Evolutionary conservation across 2,113 vertebrate genomes (phyloP).

Genomic region (Harpagus bidentatus): DNA sequence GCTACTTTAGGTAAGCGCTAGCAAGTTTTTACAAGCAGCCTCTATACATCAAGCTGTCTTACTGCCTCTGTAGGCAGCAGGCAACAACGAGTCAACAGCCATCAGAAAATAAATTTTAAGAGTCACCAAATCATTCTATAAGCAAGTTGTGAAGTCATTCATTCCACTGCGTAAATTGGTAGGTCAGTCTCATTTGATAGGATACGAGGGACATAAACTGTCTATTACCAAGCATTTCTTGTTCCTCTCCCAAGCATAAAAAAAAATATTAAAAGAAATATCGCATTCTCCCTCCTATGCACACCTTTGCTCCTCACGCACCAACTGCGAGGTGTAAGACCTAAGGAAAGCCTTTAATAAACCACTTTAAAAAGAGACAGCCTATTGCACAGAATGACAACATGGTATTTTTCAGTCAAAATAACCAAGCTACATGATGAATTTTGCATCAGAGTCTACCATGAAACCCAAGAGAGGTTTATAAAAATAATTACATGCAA

Average conservation of each 20-base stretch:
- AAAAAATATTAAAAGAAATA: not conserved
- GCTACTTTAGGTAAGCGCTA: not conserved
- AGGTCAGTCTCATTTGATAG: not conserved
- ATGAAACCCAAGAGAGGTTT: not conserved
- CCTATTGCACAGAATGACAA: not conserved
- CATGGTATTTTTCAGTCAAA: not conserved
- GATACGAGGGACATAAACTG: not conserved
- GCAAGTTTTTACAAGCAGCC: not conserved
- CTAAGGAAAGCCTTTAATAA: not conserved
- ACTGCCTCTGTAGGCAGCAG: not conserved
- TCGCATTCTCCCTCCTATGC: not conserved
- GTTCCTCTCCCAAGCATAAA: not conserved
- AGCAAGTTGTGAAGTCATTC: not conserved
- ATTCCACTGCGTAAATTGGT: not conserved
- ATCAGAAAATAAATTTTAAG: not conserved
- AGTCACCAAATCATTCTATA: not conserved
- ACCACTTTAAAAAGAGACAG: not conserved
- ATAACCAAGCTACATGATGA: not conserved
- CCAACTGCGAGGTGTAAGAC: not conserved
- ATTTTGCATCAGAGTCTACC: not conserved
- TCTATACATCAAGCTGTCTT: not conserved
- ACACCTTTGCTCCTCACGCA: not conserved
- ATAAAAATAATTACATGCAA: conserved; percentile 25
- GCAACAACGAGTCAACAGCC: not conserved
- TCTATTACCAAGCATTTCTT: not conserved